phyloP scores from a whole-genome alignment of 1,140 invertebrate species.

The Diploscapter pachys region DNA sequence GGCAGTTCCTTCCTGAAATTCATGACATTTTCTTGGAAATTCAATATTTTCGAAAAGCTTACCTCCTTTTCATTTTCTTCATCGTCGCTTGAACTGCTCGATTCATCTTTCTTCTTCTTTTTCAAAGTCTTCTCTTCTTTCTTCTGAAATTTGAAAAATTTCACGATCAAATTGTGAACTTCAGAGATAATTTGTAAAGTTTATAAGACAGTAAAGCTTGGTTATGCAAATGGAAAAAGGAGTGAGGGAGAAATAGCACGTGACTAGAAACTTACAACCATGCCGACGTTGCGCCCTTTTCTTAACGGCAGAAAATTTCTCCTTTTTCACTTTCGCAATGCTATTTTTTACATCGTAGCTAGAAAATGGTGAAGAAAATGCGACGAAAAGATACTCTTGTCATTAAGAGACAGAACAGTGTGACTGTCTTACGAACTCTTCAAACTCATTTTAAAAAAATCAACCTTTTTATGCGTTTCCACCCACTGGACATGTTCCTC shows the following conservation, averaged over 20 bases:
- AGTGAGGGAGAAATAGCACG: too few species aligned
- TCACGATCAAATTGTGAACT: too few species aligned
- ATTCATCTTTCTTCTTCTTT: too few species aligned
- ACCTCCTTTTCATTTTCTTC: constrained; percentile 2
- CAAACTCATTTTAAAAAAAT: neutral
- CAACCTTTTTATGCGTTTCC: constrained; percentile 15
- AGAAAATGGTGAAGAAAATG: neutral
- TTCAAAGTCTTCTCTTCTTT: too few species aligned
- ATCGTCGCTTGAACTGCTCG: neutral
- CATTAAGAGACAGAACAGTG: too few species aligned
- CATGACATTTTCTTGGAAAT: too few species aligned
- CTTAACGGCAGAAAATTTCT: neutral
- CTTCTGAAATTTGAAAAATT: neutral
- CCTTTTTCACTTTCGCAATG: neutral
- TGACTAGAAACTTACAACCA: too few species aligned
- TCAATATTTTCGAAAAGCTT: neutral
- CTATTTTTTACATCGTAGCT: neutral
- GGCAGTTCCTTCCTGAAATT: neutral
- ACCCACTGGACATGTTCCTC: constrained; percentile 22
- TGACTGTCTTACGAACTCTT: neutral
- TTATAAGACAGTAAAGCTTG: too few species aligned
- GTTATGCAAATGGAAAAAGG: too few species aligned
- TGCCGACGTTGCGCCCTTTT: too few species aligned
- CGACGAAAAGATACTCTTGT: too few species aligned
- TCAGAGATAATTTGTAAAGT: too few species aligned